Conservation (phyloP, 2,888 invertebrate genomes). For the Incurvaria masculella region DNA sequence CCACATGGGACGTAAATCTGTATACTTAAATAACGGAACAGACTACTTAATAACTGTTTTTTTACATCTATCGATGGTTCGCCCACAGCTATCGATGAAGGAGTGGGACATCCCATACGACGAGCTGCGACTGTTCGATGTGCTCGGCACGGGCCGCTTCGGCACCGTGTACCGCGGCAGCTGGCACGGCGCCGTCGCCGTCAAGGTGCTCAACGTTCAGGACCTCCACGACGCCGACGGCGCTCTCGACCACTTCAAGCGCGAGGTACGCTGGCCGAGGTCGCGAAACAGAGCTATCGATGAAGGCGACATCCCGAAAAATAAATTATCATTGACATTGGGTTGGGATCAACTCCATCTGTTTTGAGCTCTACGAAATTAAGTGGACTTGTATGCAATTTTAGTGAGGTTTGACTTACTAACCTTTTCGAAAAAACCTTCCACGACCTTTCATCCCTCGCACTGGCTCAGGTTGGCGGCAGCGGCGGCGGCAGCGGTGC, state of each 20-base stretch:
- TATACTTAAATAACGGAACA: too few species aligned
- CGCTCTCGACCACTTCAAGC: conserved; percentile 91
- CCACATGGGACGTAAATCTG: too few species aligned
- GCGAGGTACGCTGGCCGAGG: conserved; percentile 61
- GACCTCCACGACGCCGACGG: conserved; percentile 78
- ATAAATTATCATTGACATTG: not conserved
- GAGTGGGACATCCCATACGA: conserved; percentile 99
- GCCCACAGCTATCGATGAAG: conserved; percentile 72
- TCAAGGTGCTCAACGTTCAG: conserved; percentile 92
- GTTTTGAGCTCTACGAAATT: too few species aligned
- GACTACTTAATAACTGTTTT: too few species aligned
- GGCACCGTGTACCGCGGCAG: conserved; percentile 92
- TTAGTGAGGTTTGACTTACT: too few species aligned
- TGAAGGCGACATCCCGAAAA: not conserved
- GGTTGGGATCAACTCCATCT: not conserved
- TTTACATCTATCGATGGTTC: too few species aligned
- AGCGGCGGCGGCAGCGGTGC: too few species aligned
- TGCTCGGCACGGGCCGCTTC: conserved; percentile 89
- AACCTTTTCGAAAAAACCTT: too few species aligned
- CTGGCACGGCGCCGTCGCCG: conserved; percentile 98
- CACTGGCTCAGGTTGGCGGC: too few species aligned
- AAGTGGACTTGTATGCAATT: too few species aligned
- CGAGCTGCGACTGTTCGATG: conserved; percentile 82
- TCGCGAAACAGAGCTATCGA: not conserved
- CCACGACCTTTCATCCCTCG: too few species aligned